phyloP scores from a whole-genome alignment of 2,113 vertebrate species.

The Pao palembangensis region DNA sequence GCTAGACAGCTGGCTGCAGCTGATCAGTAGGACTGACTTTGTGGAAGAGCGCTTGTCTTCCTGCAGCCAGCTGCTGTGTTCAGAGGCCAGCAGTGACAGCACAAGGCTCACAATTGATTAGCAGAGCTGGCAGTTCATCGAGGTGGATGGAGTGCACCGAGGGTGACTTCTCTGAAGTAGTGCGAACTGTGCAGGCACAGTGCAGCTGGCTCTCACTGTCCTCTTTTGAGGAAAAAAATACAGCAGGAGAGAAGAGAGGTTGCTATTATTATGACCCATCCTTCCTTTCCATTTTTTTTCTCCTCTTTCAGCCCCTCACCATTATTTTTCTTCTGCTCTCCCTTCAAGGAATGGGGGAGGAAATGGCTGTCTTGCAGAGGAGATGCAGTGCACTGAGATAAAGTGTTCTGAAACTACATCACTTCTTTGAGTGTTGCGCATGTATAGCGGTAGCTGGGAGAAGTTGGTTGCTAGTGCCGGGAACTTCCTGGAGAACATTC shows the following conservation, averaged over 20 bases:
- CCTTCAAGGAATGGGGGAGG: slow-evolving; percentile 22
- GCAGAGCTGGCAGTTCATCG: slow-evolving; percentile 76
- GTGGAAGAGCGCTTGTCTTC: slow-evolving; percentile 78
- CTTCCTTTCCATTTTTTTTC: slow-evolving; percentile 5
- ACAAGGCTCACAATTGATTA: slow-evolving; percentile 88
- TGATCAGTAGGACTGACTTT: slow-evolving; percentile 79
- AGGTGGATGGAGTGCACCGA: slow-evolving; percentile 71
- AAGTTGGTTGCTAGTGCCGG: slow-evolving; percentile 7
- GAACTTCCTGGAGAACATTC: slow-evolving; percentile 22
- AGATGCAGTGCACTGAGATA: slow-evolving; percentile 45
- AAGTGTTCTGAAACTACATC: slow-evolving; percentile 40
- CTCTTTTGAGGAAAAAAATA: slow-evolving; percentile 37
- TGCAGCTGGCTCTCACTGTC: slow-evolving; percentile 70
- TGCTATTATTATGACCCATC: slow-evolving; percentile 26
- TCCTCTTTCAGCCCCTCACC: slow-evolving; percentile 18
- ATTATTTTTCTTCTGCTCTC: slow-evolving; percentile 15
- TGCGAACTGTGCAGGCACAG: slow-evolving; percentile 48
- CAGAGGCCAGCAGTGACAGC: slow-evolving; percentile 82
- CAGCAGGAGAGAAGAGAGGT: slow-evolving; percentile 25
- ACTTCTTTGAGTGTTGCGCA: slow-evolving; percentile 13
- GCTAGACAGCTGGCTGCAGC: slow-evolving; percentile 83
- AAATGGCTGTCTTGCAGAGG: slow-evolving; percentile 38
- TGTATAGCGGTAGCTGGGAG: background rate
- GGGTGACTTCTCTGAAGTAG: slow-evolving; percentile 60
- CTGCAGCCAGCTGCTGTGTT: slow-evolving; percentile 84